Evolutionary conservation across 2,797 vertebrate species (phyloP), one percentile per base, ranked within the genome.

Genomic region (Garrulus glandarius): DNA sequence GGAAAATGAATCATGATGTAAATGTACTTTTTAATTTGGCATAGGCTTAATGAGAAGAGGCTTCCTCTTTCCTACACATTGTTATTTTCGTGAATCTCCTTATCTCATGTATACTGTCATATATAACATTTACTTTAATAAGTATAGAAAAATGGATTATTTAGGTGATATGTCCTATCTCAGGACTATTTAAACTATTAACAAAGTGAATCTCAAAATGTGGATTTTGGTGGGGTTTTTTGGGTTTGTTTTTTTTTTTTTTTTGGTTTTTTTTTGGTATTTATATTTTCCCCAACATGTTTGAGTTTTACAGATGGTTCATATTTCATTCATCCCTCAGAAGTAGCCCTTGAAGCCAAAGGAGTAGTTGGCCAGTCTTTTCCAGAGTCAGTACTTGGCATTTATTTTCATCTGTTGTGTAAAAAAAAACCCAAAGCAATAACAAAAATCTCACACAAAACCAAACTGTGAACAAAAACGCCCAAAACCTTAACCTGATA

Each of bases 221-320:
- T 90, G 50, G 30, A 71, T 94, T 96, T 77, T 84, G 21, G 12
- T 37, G 92, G 12, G 37, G 12, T 52, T 97, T 97, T n/a, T 55
- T 27, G 8, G 17, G 16, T 8, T 12, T 32, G 36, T 36, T 36
- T 36, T 36, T 36, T 39, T 39, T 14, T 39, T 39, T 39, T 39
- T 39, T 39, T 39, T 39, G n/a, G n/a, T 20, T 14, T 32, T 53
- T 53, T 32, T 56, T 56, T 56, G 5, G 9, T 34, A 24, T 56
- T 56, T 96, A 27, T 92, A 59, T 89, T 91, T 97, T 95, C 13
- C 55, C 27, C 19, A 53, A 12, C 12, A 27, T 75, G 67, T 84
- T 77, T 93, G 79, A 80, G 52, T 96, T 96, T 96, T 97, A 91
- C 93, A 95, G 89, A 56, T 91, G 41, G 43, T 43, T 94, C 43